Conservation (phyloP, 1,140 invertebrate genomes). For the Helicoverpa zea region DNA sequence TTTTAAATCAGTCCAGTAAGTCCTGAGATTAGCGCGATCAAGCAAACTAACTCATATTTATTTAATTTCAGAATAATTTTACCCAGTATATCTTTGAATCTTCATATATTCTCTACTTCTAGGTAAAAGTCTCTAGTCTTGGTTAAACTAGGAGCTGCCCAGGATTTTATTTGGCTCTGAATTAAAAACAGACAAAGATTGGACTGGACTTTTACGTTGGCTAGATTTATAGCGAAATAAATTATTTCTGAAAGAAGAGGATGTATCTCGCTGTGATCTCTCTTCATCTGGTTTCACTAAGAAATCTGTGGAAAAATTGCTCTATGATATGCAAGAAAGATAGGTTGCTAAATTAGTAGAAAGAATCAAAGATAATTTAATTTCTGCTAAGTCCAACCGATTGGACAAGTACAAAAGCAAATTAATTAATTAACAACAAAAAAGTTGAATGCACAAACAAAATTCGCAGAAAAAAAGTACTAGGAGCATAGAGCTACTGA, state of each 20-base stretch:
- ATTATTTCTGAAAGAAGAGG: background rate
- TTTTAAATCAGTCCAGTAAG: no score
- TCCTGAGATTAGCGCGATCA: no score
- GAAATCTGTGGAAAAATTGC: no score
- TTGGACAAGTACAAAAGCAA: slow-evolving; percentile 9
- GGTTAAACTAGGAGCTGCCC: background rate
- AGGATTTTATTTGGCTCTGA: background rate
- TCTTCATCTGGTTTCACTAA: background rate
- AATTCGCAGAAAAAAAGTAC: slow-evolving; percentile 61
- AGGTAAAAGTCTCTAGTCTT: background rate
- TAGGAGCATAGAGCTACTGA: slow-evolving; percentile 59
- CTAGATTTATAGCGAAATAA: background rate
- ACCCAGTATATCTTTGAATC: no score
- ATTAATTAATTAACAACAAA: slow-evolving; percentile 21
- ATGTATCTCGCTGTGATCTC: background rate
- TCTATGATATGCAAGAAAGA: no score
- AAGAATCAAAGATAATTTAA: background rate
- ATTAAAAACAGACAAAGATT: background rate
- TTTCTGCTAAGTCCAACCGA: background rate
- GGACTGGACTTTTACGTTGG: background rate
- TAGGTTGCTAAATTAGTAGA: background rate
- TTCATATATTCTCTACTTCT: no score
- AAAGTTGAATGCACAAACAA: slow-evolving; percentile 53
- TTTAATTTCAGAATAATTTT: no score
- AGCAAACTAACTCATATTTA: no score